Conservation (phyloP, 2,113 vertebrate species). For the Puntigrus tetrazona region DNA sequence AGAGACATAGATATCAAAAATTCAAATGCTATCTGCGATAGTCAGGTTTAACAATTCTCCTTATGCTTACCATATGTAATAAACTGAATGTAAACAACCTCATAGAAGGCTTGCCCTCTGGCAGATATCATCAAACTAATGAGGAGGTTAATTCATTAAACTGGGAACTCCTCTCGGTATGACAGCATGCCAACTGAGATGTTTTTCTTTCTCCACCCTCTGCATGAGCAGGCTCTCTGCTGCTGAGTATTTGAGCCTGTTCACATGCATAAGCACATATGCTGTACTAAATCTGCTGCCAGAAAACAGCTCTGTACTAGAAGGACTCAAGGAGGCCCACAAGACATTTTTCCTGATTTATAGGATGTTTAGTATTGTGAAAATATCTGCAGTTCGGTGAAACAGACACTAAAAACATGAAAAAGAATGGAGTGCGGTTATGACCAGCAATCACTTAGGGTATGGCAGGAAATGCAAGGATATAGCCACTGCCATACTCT, state of each 20-base stretch:
- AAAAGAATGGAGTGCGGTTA: neutral
- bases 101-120: neutral
- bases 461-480: too few species aligned
- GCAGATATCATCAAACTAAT: constrained; percentile 33
- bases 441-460: too few species aligned
- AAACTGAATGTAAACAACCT: constrained; percentile 28
- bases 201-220: neutral
- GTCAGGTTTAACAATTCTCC: neutral
- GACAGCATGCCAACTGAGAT: constrained; percentile 1
- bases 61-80: constrained; percentile 3
- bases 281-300: neutral
- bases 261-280: neutral
- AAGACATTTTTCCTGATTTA: neutral
- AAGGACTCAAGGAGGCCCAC: neutral
- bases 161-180: neutral
- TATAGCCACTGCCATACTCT: too few species aligned
- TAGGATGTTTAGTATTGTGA: neutral
- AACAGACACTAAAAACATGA: neutral
- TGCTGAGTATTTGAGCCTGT: neutral
- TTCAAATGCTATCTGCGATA: constrained; percentile 6
- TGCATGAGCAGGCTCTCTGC: neutral
- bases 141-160: constrained; percentile 12
- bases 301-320: neutral
- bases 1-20: constrained; percentile 6
- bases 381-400: neutral